phyloP scores from a whole-genome alignment of 2,888 invertebrate species.

The Tridacna crocea region DNA sequence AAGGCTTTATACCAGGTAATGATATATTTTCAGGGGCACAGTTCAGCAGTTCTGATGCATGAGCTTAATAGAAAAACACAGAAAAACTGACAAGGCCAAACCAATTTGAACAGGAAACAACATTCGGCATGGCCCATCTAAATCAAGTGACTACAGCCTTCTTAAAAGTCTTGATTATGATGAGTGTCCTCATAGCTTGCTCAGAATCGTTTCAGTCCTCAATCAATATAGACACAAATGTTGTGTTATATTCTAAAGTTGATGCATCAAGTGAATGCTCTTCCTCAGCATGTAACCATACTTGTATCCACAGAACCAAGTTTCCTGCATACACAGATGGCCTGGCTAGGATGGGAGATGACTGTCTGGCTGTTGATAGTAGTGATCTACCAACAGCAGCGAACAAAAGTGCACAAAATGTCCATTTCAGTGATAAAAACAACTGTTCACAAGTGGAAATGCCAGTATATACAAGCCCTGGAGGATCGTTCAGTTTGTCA shows the following conservation, averaged over 20 bases:
- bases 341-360: neutral
- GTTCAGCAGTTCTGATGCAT: too few relatives aligned
- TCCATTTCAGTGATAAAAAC: neutral
- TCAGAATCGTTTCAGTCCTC: slow-evolving; percentile 7
- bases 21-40: too few relatives aligned
- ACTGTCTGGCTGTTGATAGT: neutral
- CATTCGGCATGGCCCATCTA: too few relatives aligned
- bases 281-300: neutral
- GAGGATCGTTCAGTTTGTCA: neutral
- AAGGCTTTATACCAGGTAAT: too few relatives aligned
- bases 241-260: slow-evolving; percentile 2
- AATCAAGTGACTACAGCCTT: too few relatives aligned
- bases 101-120: too few relatives aligned
- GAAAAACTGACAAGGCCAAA: too few relatives aligned
- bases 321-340: neutral
- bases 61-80: too few relatives aligned
- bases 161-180: neutral
- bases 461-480: neutral
- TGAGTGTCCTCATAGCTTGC: neutral
- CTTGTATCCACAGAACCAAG: slow-evolving; percentile 3
- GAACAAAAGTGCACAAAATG: neutral
- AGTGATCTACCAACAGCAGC: neutral
- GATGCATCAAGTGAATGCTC: neutral
- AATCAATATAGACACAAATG: neutral
- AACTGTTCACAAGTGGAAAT: neutral